These are phyloP conservation scores for Bombycilla garrulus DNA, from an alignment of 2,113 vertebrate genomes.

Conservation along the genomic window DNA sequence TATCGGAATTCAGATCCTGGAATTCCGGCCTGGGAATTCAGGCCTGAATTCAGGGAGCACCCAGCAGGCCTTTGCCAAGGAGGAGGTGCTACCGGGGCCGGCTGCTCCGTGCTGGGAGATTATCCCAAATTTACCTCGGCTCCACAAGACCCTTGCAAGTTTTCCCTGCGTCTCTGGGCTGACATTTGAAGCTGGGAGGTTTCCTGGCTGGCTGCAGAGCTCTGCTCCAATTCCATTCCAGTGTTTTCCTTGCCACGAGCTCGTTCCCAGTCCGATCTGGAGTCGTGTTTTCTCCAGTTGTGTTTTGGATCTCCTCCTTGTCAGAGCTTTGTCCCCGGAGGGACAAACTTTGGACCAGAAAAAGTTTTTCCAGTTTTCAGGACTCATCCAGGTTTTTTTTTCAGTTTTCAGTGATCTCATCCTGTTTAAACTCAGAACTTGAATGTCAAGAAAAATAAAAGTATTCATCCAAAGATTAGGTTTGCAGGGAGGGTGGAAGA, in stretches of 20 bases:
- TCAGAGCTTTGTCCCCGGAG: background rate
- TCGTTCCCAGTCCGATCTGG: background rate
- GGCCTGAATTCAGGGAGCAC: too few species aligned
- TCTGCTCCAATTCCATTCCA: background rate
- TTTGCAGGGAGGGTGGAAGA: background rate
- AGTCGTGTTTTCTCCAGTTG: background rate
- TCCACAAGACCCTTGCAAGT: background rate
- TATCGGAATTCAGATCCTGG: too few species aligned
- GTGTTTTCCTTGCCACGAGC: background rate
- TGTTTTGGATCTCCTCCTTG: background rate
- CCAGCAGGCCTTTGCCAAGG: background rate
- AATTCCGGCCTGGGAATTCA: too few species aligned
- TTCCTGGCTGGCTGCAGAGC: background rate
- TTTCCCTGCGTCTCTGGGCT: background rate
- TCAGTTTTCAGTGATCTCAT: background rate
- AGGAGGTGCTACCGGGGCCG: background rate
- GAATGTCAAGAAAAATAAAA: background rate
- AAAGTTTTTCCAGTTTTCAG: background rate
- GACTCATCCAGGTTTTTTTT: too few species aligned
- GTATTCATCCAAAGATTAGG: background rate
- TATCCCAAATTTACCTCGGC: constrained; percentile 21
- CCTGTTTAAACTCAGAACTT: background rate
- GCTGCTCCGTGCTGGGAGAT: background rate
- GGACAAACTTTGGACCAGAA: background rate
- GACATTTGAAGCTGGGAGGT: background rate